phyloP scores from a whole-genome alignment of 2,888 invertebrate genomes.

The Pseudolycoriella hygida region DNA sequence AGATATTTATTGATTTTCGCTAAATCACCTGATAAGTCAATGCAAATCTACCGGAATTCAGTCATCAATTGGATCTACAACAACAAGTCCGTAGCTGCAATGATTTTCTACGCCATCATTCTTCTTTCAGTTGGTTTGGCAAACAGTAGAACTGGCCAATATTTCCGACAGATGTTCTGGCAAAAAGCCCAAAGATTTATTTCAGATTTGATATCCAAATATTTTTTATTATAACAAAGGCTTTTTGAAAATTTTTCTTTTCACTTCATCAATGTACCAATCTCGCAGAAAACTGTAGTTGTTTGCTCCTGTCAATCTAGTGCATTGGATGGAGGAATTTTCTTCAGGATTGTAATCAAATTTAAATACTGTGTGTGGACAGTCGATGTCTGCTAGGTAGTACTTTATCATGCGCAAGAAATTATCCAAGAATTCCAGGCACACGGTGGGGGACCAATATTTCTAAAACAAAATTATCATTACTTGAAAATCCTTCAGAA shows the following conservation, averaged over 20 bases:
- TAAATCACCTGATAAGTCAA: not conserved
- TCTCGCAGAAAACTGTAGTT: constrained; percentile 17
- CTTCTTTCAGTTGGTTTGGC: constrained; percentile 44
- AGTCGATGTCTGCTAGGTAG: constrained; percentile 19
- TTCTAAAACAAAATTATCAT: constrained; percentile 31
- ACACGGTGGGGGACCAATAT: constrained; percentile 40
- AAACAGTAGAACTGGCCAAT: constrained; percentile 37
- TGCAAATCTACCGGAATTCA: not conserved
- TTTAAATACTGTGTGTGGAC: constrained; percentile 18
- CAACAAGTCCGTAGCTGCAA: constrained; percentile 41
- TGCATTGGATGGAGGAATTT: constrained; percentile 11
- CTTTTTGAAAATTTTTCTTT: no score
- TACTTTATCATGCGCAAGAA: constrained; percentile 38
- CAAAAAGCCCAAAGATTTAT: no score
- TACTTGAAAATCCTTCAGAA: no score
- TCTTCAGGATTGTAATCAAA: constrained; percentile 16
- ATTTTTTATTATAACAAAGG: no score
- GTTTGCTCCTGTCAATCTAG: constrained; percentile 13
- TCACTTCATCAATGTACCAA: constrained; percentile 15
- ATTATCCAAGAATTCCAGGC: constrained; percentile 46
- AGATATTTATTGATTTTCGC: constrained; percentile 54
- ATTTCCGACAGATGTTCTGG: no score
- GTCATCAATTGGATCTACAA: constrained; percentile 35
- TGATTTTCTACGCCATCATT: constrained; percentile 43
- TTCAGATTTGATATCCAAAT: no score